A percentile compares a stretch with the other conserved stretches of the same genome.
phyloP scores from a whole-genome alignment of 2,888 invertebrate genomes.

The Dryadula phaetusa region DNA sequence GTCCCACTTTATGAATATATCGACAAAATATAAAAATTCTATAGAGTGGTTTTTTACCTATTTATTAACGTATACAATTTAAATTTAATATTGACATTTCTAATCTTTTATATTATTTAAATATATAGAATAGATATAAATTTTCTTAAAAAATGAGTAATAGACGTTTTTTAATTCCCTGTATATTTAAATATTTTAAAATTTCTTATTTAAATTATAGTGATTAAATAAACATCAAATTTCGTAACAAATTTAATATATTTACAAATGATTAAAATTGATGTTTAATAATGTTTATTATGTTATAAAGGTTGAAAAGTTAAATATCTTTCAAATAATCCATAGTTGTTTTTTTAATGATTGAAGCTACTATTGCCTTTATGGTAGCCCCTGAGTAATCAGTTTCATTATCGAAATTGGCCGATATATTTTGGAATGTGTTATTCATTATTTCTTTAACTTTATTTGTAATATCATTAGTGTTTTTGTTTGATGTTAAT shows the following conservation, averaged over 20 bases:
- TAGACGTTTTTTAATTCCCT: no score
- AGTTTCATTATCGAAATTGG: conserved; percentile 61
- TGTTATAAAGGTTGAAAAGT: neutral
- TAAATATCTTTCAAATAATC: conserved; percentile 53
- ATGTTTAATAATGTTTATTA: neutral
- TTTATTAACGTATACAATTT: no score
- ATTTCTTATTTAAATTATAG: no score
- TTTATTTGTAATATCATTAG: conserved; percentile 43
- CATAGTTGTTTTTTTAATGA: conserved; percentile 71
- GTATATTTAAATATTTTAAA: no score
- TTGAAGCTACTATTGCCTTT: conserved; percentile 63
- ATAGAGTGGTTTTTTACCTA: no score
- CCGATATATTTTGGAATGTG: conserved; percentile 66
- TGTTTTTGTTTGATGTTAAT: conserved; percentile 28
- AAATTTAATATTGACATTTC: no score
- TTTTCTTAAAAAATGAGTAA: no score
- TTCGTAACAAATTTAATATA: neutral
- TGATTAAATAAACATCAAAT: neutral
- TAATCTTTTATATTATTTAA: no score
- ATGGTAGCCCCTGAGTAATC: conserved; percentile 63
- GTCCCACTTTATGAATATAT: no score
- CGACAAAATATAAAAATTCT: no score
- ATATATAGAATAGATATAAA: no score
- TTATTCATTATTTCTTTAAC: conserved; percentile 73
- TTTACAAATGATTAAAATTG: neutral